phyloP scores from a whole-genome alignment of 2,113 vertebrate genomes.

The Oreochromis niloticus region DNA sequence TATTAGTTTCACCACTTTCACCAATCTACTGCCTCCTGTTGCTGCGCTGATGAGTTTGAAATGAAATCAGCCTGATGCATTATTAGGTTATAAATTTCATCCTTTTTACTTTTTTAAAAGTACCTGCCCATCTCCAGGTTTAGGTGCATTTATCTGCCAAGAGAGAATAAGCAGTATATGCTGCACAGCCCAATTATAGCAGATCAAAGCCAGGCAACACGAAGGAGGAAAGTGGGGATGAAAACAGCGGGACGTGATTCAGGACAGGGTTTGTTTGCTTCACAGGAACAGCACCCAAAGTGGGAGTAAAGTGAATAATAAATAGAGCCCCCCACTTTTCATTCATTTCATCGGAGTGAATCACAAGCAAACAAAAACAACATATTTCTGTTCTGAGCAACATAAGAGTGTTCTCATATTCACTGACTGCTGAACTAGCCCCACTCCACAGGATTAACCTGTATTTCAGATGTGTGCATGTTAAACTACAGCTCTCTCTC shows the following conservation, averaged over 20 bases:
- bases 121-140: background rate
- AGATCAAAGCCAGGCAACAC: conserved; percentile 28
- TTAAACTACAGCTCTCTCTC: background rate
- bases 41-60: background rate
- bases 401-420: background rate
- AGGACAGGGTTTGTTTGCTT: conserved; percentile 22
- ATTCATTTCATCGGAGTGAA: background rate
- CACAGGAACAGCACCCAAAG: background rate
- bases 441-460: background rate
- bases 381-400: background rate
- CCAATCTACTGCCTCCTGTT: background rate
- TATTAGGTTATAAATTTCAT: background rate
- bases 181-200: conserved; percentile 29
- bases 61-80: background rate
- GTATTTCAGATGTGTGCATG: background rate
- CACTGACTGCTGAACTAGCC: background rate
- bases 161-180: background rate
- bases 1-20: background rate
- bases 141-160: background rate
- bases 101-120: background rate
- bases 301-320: background rate
- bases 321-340: background rate
- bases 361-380: background rate
- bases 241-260: conserved; percentile 13
- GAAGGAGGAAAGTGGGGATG: conserved; percentile 2